Percentiles rank a stretch among this genome's conserved stretches.
Evolutionary conservation across 1,140 invertebrate genomes (phyloP).

Genomic region (Aradophagus sp.): DNA sequence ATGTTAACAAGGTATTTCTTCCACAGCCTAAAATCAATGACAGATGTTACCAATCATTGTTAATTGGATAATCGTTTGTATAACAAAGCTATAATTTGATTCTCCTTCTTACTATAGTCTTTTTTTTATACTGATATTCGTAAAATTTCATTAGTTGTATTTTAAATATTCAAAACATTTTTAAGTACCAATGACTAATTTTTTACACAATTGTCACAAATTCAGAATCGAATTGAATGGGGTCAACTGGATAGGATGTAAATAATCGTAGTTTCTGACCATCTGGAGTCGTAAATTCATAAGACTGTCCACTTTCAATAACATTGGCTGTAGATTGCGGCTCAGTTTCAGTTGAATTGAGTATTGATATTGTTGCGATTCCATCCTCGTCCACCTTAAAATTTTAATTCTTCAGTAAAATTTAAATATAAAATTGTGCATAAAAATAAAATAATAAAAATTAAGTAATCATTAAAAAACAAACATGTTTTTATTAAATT

Average conservation of each 20-base stretch:
- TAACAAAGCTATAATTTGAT: no score
- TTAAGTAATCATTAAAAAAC: slow-evolving; percentile 14
- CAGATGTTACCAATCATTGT: slow-evolving; percentile 1
- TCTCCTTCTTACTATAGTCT: no score
- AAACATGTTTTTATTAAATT: no score
- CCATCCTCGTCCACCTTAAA: slow-evolving; percentile 66
- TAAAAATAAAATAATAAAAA: background rate
- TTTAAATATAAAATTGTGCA: background rate
- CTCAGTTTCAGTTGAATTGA: slow-evolving; percentile 63
- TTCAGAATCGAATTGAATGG: slow-evolving; percentile 70
- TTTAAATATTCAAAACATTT: background rate
- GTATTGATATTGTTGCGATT: slow-evolving; percentile 63
- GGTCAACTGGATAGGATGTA: slow-evolving; percentile 71
- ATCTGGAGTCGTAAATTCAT: slow-evolving; percentile 74
- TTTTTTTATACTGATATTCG: no score
- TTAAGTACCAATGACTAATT: background rate
- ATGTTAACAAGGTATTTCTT: slow-evolving; percentile 9
- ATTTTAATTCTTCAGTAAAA: slow-evolving; percentile 13
- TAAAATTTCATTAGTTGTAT: no score
- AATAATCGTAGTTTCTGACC: slow-evolving; percentile 74
- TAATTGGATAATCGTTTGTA: background rate
- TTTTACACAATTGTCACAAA: slow-evolving; percentile 71
- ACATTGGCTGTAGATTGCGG: slow-evolving; percentile 52
- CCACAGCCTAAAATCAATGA: slow-evolving; percentile 18
- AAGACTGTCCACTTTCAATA: slow-evolving; percentile 66